phyloP scores from a whole-genome alignment of 1,140 invertebrate species.

The Zaprionus camerounensis region DNA sequence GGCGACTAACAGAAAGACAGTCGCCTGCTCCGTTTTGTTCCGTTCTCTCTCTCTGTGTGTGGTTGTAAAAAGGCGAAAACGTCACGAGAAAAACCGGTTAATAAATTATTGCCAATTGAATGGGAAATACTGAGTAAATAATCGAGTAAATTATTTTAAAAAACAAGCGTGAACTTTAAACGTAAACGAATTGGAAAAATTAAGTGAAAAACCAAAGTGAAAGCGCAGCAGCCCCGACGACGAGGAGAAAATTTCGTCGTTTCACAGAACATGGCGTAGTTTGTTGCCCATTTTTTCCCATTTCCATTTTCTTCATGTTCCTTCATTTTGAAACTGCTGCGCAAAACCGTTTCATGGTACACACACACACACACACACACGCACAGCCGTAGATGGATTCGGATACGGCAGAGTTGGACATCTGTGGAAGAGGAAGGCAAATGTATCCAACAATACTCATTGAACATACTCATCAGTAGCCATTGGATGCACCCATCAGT shows the following conservation, averaged over 20 bases:
- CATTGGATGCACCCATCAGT: no score
- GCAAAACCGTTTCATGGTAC: conserved; percentile 40
- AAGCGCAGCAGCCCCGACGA: conserved; percentile 31
- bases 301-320: conserved; percentile 3
- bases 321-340: conserved; percentile 78
- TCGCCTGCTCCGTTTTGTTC: conserved; percentile 51
- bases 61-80: conserved; percentile 81
- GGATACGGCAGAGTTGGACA: not conserved
- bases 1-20: conserved; percentile 55
- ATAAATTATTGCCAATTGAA: conserved; percentile 82
- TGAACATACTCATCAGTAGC: no score
- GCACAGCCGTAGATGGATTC: not conserved
- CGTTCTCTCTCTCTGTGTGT: conserved; percentile 73
- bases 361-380: conserved; percentile 3
- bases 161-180: conserved; percentile 43
- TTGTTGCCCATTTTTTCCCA: conserved; percentile 48
- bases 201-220: conserved; percentile 60
- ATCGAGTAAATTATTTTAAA: conserved; percentile 52
- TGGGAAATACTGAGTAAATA: conserved; percentile 70
- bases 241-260: conserved; percentile 59
- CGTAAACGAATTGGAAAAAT: conserved; percentile 12
- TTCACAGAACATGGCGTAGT: conserved; percentile 43
- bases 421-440: not conserved
- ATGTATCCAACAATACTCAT: no score
- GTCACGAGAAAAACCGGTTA: conserved; percentile 82